Percentiles rank a stretch among this genome's conserved stretches.
These are phyloP conservation scores for Eciton burchellii DNA, from an alignment of 1,140 invertebrate genomes.

Conservation along the genomic window DNA sequence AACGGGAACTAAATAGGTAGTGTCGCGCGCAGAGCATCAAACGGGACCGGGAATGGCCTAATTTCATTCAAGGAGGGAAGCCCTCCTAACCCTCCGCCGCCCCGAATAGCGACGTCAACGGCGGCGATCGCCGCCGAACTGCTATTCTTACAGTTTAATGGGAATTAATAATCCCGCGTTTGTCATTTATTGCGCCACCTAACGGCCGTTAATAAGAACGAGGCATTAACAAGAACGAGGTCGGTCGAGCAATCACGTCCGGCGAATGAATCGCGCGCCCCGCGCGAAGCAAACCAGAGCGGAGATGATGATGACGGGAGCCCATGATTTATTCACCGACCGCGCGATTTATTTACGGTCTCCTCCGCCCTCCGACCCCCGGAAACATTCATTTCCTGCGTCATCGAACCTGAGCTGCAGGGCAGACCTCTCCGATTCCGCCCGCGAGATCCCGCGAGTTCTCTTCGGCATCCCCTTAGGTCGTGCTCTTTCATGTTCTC, in stretches of 20 bases:
- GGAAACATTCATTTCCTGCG: too few relatives aligned
- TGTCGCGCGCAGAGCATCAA: conserved; percentile 54
- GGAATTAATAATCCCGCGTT: not conserved
- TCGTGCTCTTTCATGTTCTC: too few relatives aligned
- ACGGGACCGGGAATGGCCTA: conserved; percentile 34
- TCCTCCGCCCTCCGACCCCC: too few relatives aligned
- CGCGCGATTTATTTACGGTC: too few relatives aligned
- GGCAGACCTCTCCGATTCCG: too few relatives aligned
- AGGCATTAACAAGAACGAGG: not conserved
- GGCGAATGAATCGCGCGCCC: not conserved
- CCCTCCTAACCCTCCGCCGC: too few relatives aligned
- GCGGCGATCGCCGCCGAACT: not conserved
- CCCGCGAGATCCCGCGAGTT: too few relatives aligned
- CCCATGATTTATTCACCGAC: not conserved
- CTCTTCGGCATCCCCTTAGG: too few relatives aligned
- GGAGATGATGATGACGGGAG: not conserved
- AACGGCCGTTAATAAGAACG: too few relatives aligned
- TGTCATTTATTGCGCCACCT: not conserved
- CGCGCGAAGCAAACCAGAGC: not conserved
- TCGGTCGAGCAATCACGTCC: not conserved
- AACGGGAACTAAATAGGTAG: conserved; percentile 55
- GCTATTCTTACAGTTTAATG: conserved; percentile 13
- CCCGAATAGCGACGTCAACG: not conserved
- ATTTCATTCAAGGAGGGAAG: too few relatives aligned
- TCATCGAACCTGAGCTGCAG: too few relatives aligned